Evolutionary conservation across 2,888 invertebrate genomes (phyloP), one percentile per base, ranked within the genome.

Genomic region (Choreutis nemorana): DNA sequence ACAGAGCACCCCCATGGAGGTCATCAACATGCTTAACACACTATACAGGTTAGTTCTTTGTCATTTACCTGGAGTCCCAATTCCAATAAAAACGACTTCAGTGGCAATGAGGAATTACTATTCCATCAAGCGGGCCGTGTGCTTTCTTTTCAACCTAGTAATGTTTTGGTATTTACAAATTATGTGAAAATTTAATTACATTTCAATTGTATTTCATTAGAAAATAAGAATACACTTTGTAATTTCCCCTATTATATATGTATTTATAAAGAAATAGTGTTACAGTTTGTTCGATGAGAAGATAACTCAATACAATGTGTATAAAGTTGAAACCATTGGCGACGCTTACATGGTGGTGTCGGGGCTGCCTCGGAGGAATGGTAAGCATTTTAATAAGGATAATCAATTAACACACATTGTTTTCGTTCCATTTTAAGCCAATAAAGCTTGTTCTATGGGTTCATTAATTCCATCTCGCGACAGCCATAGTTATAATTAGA

Each of bases 251-350:
- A n/a, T n/a, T n/a, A 3, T 20, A 20, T 20, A 20, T 1, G 6
- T 9, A 9, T 6, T 20, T 8, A 6, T 6, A 9, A 8, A n/a
- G 3, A 20, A n/a, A 20, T 6, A 20, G 2, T 22, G 35, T 50
- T 50, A 1, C 55, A 78, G 78, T 34, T 78, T 87, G 31, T 89
- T 89, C 50, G 89, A 89, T 43, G 83, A 83, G 29, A 83, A 84
- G 38, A 87, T 89, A 45, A 81, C 82, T 48, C 82, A 84, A 38
- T 87, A 86, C 52, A 86, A 87, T 42, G 89, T 89, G 1, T 89
- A 89, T 62, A 89, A 89, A 45, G 88, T 88, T 26, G 85, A 85
- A 44, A 84, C 84, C 0, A 84, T 84, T 8, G 83, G 84, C 0
- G 83, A 84, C 41, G 83, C 84, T 0, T 84, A 84, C 44, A 84